Evolutionary conservation across 2,113 vertebrate genomes (phyloP), one percentile per base, ranked within the genome.

Genomic region (Orthochromis malagaraziensis): DNA sequence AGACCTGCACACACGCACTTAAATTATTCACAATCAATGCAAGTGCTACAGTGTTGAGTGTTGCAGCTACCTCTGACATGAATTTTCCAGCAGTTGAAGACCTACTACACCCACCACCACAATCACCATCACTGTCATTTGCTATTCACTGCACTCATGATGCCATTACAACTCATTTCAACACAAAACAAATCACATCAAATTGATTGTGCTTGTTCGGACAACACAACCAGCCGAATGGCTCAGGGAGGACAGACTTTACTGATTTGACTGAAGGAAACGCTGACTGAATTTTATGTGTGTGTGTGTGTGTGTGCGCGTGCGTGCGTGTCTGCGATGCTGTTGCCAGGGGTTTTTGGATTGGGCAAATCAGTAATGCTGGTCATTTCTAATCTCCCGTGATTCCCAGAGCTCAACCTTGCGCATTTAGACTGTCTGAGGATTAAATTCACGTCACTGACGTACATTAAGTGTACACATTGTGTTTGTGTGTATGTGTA

Each of bases 381-480:
- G 88, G 82, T 88, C 79, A 90, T 90, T 84, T 89, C 85, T 93
- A 94, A 96, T 96, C 88, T 85, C 84, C 91, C 81, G 83, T 73
- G 89, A 93, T 87, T 92, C 80, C 80, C 84, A 54, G 83, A 77
- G 89, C 88, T 94, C 89, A 90, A 83, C 68, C 82, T 82, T 33
- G 60, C 84, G 85, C 91, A 89, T 93, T 88, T 93, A 73, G 81
- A 82, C 93, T 81, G 88, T 93, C 84, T 90, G 91, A 85, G 89
- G 91, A 96, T 96, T 94, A 92, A 93, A 92, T 89, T 88, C 45
- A 91, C 84, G 91, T 92, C 89, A 88, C 86, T 45, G 89, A 91
- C 88, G 79, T n/a, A 75, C 42, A 85, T 65, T 24, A 51, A 31
- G 75, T 86, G 82, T 73, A 38, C 83, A 79, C 49, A 51, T 38